Conservation (phyloP, 2,888 invertebrate species). For the Lysandra coridon region DNA sequence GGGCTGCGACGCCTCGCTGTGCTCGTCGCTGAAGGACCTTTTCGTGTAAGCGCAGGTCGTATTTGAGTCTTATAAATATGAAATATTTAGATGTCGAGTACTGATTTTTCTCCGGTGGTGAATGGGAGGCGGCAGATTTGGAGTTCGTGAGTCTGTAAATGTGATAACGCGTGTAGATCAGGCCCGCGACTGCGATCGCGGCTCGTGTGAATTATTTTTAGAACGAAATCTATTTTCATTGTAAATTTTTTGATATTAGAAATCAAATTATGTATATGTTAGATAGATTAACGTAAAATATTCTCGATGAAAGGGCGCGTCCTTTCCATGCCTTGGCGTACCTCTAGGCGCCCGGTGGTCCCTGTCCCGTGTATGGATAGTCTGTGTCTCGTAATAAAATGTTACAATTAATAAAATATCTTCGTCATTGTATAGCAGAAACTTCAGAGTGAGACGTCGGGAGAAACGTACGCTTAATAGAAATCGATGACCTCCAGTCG, state of each 20-base stretch:
- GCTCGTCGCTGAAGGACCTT: constrained; percentile 91
- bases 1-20: constrained; percentile 89
- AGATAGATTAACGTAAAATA: constrained; percentile 73
- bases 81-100: constrained; percentile 66
- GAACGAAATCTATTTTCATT: constrained; percentile 80
- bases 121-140: constrained; percentile 47
- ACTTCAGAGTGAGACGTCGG: constrained; percentile 64
- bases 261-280: constrained; percentile 73
- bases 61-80: constrained; percentile 61
- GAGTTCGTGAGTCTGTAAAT: constrained; percentile 76
- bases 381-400: constrained; percentile 75
- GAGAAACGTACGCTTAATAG: constrained; percentile 78
- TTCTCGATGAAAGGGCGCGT: constrained; percentile 69
- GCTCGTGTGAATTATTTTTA: constrained; percentile 73
- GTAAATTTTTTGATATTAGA: constrained; percentile 78
- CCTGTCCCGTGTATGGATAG: constrained; percentile 69
- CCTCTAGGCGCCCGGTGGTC: constrained; percentile 61
- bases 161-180: constrained; percentile 70
- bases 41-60: constrained; percentile 84
- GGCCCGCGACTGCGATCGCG: constrained; percentile 71
- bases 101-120: constrained; percentile 56
- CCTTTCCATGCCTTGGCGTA: constrained; percentile 62
- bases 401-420: constrained; percentile 68
- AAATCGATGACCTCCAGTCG: constrained; percentile 66
- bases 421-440: constrained; percentile 68